Evolutionary conservation across 2,888 invertebrate species (phyloP), one percentile per base, ranked within the genome.

Genomic region (Uloborus plumipes): DNA sequence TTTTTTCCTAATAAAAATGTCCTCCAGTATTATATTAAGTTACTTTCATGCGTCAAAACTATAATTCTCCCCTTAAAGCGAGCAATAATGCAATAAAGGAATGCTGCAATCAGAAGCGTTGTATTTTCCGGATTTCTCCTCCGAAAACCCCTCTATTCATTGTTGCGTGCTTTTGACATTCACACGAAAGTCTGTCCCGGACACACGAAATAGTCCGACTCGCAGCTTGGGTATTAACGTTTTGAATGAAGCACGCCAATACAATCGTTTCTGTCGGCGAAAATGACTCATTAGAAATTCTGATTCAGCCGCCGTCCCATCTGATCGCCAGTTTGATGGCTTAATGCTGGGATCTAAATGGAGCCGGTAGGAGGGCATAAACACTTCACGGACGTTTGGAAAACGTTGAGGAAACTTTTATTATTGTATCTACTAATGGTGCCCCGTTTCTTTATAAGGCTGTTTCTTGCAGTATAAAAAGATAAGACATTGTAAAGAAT

Each of bases 271-370:
- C 18, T 26, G 20, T 61, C 18, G 13, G 49, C 39, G n/a, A 50
- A 50, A 77, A 50, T 50, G 53, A 53, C 72, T 73, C 80, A 74
- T 80, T 80, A 73, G 69, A 80, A 74, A 70, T 80, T 73, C 79
- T 67, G 73, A 73, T 79, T 74, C 58, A 15, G 6, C 49, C 13
- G 14, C 61, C 62, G 62, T 59, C 73, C 47, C 31, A 69, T 72
- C 62, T 74, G 73, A 80, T 74, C 73, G 51, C 39, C 49, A 39
- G 65, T 67, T 64, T 80, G 69, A 80, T 69, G 80, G 69, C 80
- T 74, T 74, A 73, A 79, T 79, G 79, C 49, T 53, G 51, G 62
- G 66, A 31, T 55, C 67, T 73, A 72, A 69, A 73, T 53, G 59
- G 65, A 73, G 47, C 65, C 18, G 55, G 61, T 64, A 18, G 80